Conservation (phyloP, 2,113 vertebrate species). For the Ptilorrhoa leucosticta region DNA sequence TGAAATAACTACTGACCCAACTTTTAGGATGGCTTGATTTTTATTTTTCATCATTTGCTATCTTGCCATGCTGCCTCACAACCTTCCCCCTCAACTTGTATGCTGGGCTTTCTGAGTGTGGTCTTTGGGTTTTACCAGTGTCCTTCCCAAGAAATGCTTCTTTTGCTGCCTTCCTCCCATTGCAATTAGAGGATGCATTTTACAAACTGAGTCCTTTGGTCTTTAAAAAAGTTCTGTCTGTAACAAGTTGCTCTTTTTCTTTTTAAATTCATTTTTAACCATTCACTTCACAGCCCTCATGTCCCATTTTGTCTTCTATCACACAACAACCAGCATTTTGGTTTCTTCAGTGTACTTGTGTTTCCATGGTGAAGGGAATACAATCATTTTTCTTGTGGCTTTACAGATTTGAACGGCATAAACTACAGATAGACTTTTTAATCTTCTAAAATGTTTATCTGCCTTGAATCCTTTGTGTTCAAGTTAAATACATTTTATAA, state of each 20-base stretch:
- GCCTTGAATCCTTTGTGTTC: neutral
- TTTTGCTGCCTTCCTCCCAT: neutral
- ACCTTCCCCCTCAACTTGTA: neutral
- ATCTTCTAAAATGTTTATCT: neutral
- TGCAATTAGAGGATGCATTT: neutral
- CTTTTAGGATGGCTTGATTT: neutral
- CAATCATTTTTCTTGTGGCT: neutral
- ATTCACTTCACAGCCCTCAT: neutral
- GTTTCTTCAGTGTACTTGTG: constrained; percentile 20
- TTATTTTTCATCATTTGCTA: neutral
- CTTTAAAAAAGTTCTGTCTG: neutral
- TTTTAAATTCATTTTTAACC: neutral
- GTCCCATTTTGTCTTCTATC: neutral
- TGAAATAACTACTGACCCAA: neutral
- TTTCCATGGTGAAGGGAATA: constrained; percentile 42
- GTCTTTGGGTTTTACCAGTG: neutral
- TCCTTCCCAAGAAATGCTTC: neutral
- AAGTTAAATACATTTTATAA: neutral
- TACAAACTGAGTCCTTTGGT: neutral
- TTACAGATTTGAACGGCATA: neutral
- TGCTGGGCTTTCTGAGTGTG: neutral
- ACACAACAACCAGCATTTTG: neutral
- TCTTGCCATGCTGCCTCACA: neutral
- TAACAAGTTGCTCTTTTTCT: neutral
- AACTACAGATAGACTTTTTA: neutral